Conservation (phyloP, 2,888 invertebrate genomes). For the Melieria omissa region DNA sequence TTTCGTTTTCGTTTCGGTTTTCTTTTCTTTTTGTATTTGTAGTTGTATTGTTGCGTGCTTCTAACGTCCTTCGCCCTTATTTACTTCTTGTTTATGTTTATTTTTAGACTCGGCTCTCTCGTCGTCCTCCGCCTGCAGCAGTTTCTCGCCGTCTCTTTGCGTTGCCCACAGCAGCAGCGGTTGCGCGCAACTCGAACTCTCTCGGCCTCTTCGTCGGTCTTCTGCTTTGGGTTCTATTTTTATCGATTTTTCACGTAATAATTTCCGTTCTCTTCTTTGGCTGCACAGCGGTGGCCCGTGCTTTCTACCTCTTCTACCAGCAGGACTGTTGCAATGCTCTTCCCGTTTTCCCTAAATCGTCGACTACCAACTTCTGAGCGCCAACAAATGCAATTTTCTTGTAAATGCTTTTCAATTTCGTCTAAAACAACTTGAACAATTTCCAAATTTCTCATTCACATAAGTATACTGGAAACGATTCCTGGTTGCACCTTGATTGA, state of each 20-base stretch:
- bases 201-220: neutral
- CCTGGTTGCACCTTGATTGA: no score
- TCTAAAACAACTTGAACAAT: no score
- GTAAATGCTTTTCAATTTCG: no score
- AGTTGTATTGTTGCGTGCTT: neutral
- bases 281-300: neutral
- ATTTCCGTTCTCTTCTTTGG: constrained; percentile 18
- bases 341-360: no score
- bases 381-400: no score
- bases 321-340: no score
- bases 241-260: constrained; percentile 48
- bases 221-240: constrained; percentile 42
- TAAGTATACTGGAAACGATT: no score
- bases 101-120: neutral
- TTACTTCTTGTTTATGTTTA: constrained; percentile 4
- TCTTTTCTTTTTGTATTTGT: neutral
- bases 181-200: neutral
- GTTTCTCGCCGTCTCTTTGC: neutral
- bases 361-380: no score
- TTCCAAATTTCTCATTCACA: no score
- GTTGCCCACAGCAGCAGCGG: neutral
- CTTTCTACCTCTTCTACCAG: constrained; percentile 3
- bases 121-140: neutral
- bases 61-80: neutral
- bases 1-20: neutral